These are phyloP conservation scores for Pseudorectes ferrugineus DNA, from an alignment of 2,113 vertebrate genomes.

Conservation along the genomic window DNA sequence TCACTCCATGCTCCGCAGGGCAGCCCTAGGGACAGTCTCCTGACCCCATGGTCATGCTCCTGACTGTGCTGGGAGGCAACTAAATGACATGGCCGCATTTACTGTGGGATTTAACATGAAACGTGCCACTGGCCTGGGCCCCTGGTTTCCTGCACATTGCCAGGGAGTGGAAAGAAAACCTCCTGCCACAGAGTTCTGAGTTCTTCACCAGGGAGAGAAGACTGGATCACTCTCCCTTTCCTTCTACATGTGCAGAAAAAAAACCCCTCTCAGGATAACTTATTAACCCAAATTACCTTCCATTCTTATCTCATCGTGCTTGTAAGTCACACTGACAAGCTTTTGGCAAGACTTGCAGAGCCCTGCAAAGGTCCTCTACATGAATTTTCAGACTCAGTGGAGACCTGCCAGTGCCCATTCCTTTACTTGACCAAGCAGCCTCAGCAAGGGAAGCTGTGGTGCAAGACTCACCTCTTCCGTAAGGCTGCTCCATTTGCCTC, in stretches of 20 bases:
- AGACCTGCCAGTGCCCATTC: background rate
- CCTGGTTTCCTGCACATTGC: fast-evolving
- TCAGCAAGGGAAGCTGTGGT: background rate
- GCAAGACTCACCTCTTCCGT: background rate
- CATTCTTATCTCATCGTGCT: background rate
- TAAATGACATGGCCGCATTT: fast-evolving
- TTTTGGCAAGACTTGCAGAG: background rate
- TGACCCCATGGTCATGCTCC: background rate
- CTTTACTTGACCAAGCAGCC: background rate
- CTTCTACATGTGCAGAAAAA: background rate
- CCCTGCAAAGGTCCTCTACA: background rate
- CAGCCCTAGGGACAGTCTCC: background rate
- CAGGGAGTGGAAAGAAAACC: background rate
- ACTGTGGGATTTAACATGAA: background rate
- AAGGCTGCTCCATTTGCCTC: background rate
- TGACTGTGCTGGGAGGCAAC: background rate
- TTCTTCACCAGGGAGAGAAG: background rate
- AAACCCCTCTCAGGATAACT: background rate
- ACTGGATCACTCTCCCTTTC: background rate
- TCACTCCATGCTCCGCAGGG: background rate
- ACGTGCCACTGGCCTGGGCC: background rate
- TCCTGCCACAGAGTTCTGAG: background rate
- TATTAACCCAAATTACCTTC: slow-evolving; percentile 29
- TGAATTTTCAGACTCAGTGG: background rate
- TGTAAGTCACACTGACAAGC: background rate